Conservation (phyloP, 1,140 invertebrate genomes). For the Trichonephila clavipes region DNA sequence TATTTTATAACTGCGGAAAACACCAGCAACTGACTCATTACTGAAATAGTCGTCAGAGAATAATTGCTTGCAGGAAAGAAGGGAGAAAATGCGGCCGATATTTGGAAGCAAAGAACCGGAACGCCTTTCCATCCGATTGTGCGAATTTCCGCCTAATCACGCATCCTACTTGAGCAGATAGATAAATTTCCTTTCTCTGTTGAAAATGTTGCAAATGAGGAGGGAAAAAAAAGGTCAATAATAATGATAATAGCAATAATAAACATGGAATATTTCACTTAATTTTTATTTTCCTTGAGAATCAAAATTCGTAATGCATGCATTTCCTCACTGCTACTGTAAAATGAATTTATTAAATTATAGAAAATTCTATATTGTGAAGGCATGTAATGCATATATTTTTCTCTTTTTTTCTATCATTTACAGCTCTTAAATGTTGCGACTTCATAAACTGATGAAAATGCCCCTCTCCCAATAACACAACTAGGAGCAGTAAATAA, state of each 20-base stretch:
- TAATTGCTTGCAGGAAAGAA: slow-evolving; percentile 46
- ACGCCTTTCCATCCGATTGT: slow-evolving; percentile 51
- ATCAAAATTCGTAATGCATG: not conserved
- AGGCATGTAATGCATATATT: too few species aligned
- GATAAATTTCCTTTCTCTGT: slow-evolving; percentile 14
- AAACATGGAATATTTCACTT: not conserved
- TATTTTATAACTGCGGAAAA: not conserved
- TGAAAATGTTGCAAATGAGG: slow-evolving; percentile 29
- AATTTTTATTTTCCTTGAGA: not conserved
- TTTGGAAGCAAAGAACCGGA: slow-evolving; percentile 55
- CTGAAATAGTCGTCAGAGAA: slow-evolving; percentile 2
- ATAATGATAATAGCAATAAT: not conserved
- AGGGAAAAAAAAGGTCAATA: not conserved
- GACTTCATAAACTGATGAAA: too few species aligned
- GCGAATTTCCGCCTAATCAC: slow-evolving; percentile 70
- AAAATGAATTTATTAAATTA: too few species aligned
- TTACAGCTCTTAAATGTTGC: too few species aligned
- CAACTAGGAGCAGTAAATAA: too few species aligned
- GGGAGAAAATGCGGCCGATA: slow-evolving; percentile 62
- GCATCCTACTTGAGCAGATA: slow-evolving; percentile 36
- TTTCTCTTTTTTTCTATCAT: too few species aligned
- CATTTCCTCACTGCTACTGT: not conserved
- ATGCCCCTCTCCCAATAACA: too few species aligned
- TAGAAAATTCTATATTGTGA: too few species aligned
- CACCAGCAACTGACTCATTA: slow-evolving; percentile 47